Evolutionary conservation across 2,797 vertebrate species (phyloP), one percentile per base, ranked within the genome.

Genomic region (Sandelia bainsii): DNA sequence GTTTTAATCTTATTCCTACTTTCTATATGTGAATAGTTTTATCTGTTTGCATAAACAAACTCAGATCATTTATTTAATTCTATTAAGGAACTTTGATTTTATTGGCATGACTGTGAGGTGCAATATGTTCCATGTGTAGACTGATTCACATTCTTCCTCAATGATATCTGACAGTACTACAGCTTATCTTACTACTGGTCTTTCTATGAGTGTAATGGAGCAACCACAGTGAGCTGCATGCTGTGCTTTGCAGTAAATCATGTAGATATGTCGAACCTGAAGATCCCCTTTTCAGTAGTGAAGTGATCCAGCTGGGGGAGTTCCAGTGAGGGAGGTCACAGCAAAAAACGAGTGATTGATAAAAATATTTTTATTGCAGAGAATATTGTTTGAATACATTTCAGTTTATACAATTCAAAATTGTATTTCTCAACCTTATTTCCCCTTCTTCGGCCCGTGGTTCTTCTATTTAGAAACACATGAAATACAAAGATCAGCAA

Each of bases 121-220:
- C 0, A 32, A 40, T 23, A 16, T 62, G 56, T 74, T 76, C 46
- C 46, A 72, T 40, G 52, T 50, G 72, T n/a, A 58, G 25, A 39
- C 4, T 68, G n/a, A 62, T 37, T 39, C 22, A 64, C 6, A 0
- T 50, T 69, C 83, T 75, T 69, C 62, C 53, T 61, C 19, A 32
- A 16, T 16, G 49, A 62, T 60, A 74, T 77, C 63, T 66, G 22
- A 60, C 67, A 20, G 6, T 16, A 9, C 20, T 62, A 42, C 25
- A 53, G 50, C 73, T 83, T 89, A 89, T 89, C 89, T 81, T 23
- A 66, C 57, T 25, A 19, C 34, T 19, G 14, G 27, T 80, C 13
- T 60, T 23, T 64, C 49, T 81, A 45, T 81, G 82, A 82, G 54
- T 68, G 64, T 73, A 52, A 63, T 37, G 54, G 64, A 10, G 39